Base-by-base conservation (phyloP, 1,140 invertebrate genomes). In the Eumaeus atala region DNA sequence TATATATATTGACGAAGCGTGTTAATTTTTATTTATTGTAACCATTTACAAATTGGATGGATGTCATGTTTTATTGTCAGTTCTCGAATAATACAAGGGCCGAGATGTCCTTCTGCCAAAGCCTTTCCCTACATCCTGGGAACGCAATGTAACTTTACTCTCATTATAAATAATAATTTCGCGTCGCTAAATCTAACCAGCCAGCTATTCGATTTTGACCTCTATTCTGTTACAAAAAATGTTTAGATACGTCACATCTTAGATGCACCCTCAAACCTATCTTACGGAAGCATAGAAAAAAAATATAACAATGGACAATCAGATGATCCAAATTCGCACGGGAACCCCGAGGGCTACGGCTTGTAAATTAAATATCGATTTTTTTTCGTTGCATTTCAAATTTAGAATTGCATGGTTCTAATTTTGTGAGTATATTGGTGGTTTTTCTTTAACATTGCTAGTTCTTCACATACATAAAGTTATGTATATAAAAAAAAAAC, bases 301-400 rank as follows among this genome's bases (percentile, higher is more conserved):
- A 70, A 59, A 61, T 28, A 67, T 59, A 72, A 78, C 72, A 78
- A 77, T 77, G 70, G 64, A 66, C 69, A 70, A 71, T 68, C 70
- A 71, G 75, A 72, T 78, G 75, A 75, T 78, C 63, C 66, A 75
- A 62, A 75, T 78, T 78, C 75, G 75, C 75, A 76, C 64, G 75
- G 75, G 75, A 76, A 77, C 70, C 74, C 61, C 54, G 52, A 49
- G 64, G 68, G 61, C 58, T 56, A 34, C 58, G 35, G 64, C 58
- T 64, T 61, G 58, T 56, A 28, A 53, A 53, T 53, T 53, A 16
- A 47, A 47, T 36, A 35, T 48, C 44, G 18, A 48, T 36, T 36
- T 50, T 50, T 49, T 28, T 5, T 11, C 9, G 8, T 49, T 42
- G 36, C 48, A 48, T 40, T 56, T 57, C 38, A 33, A 51, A 50